Conservation (phyloP, 2,888 invertebrate species). For the Rhamphomyia laevipes region DNA sequence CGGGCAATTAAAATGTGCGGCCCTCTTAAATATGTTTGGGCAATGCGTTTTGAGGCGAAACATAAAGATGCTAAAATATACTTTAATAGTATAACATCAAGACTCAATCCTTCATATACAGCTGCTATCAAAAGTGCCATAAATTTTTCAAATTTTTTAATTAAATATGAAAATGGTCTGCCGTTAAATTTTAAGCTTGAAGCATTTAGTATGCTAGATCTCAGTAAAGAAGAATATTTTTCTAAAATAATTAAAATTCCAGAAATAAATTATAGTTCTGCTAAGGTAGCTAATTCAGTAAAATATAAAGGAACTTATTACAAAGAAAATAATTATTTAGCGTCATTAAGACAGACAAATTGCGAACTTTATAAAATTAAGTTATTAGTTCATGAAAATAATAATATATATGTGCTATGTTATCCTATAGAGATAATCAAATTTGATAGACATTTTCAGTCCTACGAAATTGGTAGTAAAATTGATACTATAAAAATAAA, state of each 20-base stretch:
- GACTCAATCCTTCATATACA: slow-evolving; percentile 9
- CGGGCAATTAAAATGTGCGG: slow-evolving; percentile 11
- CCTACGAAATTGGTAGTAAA: slow-evolving; percentile 2
- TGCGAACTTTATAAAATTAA: slow-evolving; percentile 9
- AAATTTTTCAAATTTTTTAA: slow-evolving; percentile 10
- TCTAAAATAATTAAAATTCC: slow-evolving; percentile 2
- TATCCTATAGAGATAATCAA: background rate
- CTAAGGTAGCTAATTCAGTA: background rate
- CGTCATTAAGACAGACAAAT: background rate
- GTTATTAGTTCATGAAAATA: slow-evolving; percentile 2
- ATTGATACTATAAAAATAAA: slow-evolving; percentile 2
- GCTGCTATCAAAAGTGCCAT: slow-evolving; percentile 8
- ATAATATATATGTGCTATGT: slow-evolving; percentile 3
- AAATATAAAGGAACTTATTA: slow-evolving; percentile 7
- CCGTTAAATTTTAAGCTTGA: background rate
- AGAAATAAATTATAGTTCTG: background rate
- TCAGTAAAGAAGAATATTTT: background rate
- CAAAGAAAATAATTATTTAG: slow-evolving; percentile 8
- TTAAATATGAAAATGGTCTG: slow-evolving; percentile 4
- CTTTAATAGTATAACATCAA: slow-evolving; percentile 7
- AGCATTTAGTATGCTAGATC: background rate
- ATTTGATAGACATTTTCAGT: slow-evolving; percentile 6
- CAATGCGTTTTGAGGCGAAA: slow-evolving; percentile 10
- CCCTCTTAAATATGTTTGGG: slow-evolving; percentile 10
- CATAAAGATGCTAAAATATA: slow-evolving; percentile 10